phyloP scores from a whole-genome alignment of 2,888 invertebrate genomes.

The Acanthosepion pharaonis region DNA sequence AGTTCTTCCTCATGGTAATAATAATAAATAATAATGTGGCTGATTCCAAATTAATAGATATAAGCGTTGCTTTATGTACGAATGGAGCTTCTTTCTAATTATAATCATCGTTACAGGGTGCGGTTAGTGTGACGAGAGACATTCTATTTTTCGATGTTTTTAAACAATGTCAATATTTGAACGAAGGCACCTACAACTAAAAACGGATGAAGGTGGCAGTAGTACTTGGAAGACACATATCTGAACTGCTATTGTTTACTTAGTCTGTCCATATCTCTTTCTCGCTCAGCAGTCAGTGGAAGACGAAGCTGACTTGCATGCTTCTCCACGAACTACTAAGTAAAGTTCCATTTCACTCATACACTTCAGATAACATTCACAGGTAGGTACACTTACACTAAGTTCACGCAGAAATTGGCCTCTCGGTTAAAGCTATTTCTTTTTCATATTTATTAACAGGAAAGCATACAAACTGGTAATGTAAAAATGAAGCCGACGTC shows the following conservation, averaged over 20 bases:
- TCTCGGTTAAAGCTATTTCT: neutral
- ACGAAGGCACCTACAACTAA: neutral
- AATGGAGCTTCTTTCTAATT: too few relatives aligned
- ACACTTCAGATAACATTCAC: conserved; percentile 22
- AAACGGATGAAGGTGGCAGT: neutral
- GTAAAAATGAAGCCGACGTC: neutral
- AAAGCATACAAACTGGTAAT: neutral
- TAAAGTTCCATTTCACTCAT: neutral
- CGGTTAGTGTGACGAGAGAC: too few relatives aligned
- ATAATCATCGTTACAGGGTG: too few relatives aligned
- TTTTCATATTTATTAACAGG: neutral
- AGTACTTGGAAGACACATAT: neutral
- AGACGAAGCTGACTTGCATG: conserved; percentile 33
- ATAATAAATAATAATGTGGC: too few relatives aligned
- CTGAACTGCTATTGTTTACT: neutral
- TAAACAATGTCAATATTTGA: neutral
- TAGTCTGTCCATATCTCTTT: neutral
- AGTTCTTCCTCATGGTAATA: too few relatives aligned
- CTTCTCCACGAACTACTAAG: neutral
- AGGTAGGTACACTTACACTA: neutral
- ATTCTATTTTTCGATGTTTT: too few relatives aligned
- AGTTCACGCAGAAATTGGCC: neutral
- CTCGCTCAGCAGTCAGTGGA: neutral
- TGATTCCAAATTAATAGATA: too few relatives aligned
- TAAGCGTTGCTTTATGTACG: too few relatives aligned